Conservation (phyloP, 2,888 invertebrate genomes). For the Norana najaformis region DNA sequence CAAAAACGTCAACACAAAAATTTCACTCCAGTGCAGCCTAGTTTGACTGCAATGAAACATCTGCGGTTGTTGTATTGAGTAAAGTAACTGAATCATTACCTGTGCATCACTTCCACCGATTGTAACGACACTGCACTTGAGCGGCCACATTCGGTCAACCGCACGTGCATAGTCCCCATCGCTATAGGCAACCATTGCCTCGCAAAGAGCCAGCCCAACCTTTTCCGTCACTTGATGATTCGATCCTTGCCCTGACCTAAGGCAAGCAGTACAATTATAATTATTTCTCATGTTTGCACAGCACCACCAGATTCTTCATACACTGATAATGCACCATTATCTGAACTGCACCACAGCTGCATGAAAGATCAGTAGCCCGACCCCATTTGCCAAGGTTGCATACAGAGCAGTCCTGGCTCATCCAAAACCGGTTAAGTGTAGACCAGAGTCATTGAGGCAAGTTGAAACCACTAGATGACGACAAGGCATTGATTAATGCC, state of each 20-base stretch:
- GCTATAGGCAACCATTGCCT: conserved; percentile 59
- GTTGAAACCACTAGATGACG: not conserved
- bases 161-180: conserved; percentile 24
- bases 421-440: too few species aligned
- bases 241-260: conserved; percentile 28
- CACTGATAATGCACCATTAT: too few species aligned
- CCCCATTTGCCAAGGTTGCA: too few species aligned
- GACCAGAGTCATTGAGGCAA: too few species aligned
- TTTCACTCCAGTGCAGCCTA: too few species aligned
- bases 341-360: too few species aligned
- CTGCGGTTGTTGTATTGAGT: too few species aligned
- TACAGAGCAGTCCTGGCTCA: too few species aligned
- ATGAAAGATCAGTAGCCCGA: too few species aligned
- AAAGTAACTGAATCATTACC: conserved; percentile 23
- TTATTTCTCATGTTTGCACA: not conserved
- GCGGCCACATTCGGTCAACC: conserved; percentile 23
- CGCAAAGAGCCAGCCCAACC: conserved; percentile 53
- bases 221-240: conserved; percentile 39
- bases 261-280: not conserved
- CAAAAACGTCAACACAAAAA: too few species aligned
- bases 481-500: not conserved
- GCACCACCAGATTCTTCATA: not conserved
- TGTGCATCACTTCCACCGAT: conserved; percentile 37
- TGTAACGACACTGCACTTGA: not conserved
- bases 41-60: not conserved